phyloP scores from a whole-genome alignment of 1,140 invertebrate genomes.

The Aphis gossypii region DNA sequence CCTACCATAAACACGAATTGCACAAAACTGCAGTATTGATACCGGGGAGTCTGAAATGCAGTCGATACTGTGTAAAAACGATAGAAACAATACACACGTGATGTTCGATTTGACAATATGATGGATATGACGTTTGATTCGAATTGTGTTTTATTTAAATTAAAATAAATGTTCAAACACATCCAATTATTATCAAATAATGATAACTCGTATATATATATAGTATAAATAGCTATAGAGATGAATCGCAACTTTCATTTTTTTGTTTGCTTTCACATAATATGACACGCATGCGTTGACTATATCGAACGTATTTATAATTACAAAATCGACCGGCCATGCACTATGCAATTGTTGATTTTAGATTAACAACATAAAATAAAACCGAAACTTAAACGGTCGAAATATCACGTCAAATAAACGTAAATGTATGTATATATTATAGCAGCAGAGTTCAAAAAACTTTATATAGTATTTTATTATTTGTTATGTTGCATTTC shows the following conservation, averaged over 20 bases:
- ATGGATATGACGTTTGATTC: not conserved
- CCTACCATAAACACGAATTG: not conserved
- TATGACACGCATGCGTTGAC: not conserved
- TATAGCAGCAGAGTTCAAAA: not conserved
- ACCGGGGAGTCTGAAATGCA: not conserved
- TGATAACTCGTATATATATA: not conserved
- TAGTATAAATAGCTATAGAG: not conserved
- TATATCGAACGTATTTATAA: not conserved
- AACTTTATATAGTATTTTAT: constrained; percentile 23
- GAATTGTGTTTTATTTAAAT: not conserved
- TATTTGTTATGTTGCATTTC: not conserved
- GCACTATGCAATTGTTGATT: not conserved
- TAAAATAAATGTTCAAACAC: not conserved
- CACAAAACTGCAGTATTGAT: not conserved
- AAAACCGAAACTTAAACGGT: not conserved
- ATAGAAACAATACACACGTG: not conserved
- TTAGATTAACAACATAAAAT: not conserved
- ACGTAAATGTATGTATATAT: not conserved
- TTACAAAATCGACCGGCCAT: not conserved
- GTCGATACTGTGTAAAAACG: not conserved
- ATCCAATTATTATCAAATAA: not conserved
- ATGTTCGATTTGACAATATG: not conserved
- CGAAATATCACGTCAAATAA: constrained; percentile 30
- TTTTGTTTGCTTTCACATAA: not conserved
- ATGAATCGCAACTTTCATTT: not conserved